Base-by-base conservation (phyloP, 2,888 invertebrate genomes). In the Microctonus aethiopoides region DNA sequence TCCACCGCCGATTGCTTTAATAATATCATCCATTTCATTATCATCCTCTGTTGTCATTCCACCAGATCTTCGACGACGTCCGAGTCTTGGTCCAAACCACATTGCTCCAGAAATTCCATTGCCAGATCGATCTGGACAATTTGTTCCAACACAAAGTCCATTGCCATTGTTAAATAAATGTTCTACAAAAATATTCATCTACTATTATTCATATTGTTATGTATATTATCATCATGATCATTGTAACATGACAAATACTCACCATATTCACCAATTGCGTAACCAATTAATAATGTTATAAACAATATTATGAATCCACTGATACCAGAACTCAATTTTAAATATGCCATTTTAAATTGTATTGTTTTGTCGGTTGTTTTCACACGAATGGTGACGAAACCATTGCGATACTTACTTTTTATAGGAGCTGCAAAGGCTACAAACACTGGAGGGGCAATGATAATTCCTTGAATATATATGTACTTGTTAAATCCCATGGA, bases 1-100 rank as follows among this genome's bases (percentile, higher is more conserved):
- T 5, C 84, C 81, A 16, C 85, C 84, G 54, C 87, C 87, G 11
- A 89, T 79, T 10, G 83, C 78, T 61, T 87, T 87, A 65, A 85
- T 79, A 22, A 88, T 78, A 0, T 81, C 77, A 20, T 84, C 83
- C 46, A 87, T 74, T 66, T 86, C 80, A 51, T 80, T 81, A 72
- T 77, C 84, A 74, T 74, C 77, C 63, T 78, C 84, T 72, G 61
- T 57, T 29, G 75, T 73, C 54, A 77, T 81, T 20, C 75, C 82
- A 61, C 80, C 84, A 26, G 86, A 86, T 51, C 89, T 83, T 74
- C 88, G 89, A 73, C 87, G 86, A 72, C 89, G 87, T 6, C 89
- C 89, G n/a, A 89, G 81, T 69, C 89, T 84, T 1, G 89, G 89
- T 1, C 89, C 89, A 72, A 89, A 89, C 89, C 89, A 89, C 84